Base-by-base conservation (phyloP, 2,888 invertebrate genomes). In the Poecilus cupreus region DNA sequence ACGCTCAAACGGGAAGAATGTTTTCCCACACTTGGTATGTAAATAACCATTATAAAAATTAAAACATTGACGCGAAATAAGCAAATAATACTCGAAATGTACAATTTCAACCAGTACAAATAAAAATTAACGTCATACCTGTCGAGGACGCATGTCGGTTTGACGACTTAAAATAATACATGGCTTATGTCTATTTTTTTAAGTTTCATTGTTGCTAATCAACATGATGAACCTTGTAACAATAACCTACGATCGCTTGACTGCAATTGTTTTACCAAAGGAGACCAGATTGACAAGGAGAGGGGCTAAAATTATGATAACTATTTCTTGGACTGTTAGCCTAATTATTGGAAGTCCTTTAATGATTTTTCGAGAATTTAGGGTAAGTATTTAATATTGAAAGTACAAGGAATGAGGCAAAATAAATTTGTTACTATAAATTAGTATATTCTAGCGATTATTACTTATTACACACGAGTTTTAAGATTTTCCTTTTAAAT, bases 231-330 rank as follows among this genome's bases (percentile, higher is more conserved):
- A 94, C 81, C 90, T 97, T 81, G 93, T 94, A 39, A 91, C 94
- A 20, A 94, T 97, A 0, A 96, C 95, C 72, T 96, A 96, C 86
- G 96, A 97, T 87, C 92, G 97, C 18, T 90, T 97, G 22, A 95
- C 96, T 2, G 95, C 95, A 5, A 95, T 97, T 49, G 94, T 94
- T 0, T 88, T 94, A 80, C 94, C 95, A 0, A 90, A 92, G 85
- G 94, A 95, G 84, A 93, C 94, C 0, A 92, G 94, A 83, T 88
- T 96, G 70, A 94, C 93, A 0, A 91, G 91, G 72, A 90, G 91
- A 46, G 91, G 91, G 2, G 93, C 94, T 0, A 92, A 93, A 32
- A 91, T 93, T 82, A 90, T 95, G 4, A 93, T 96, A 82, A 86
- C 89, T 0, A 85, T 90, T 1, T 92, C 94, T 1, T 96, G 96